Percentiles rank a stretch among this genome's conserved stretches.
These are phyloP conservation scores for Poicephalus meyeri DNA, from an alignment of 2,113 vertebrate genomes.

Conservation along the genomic window DNA sequence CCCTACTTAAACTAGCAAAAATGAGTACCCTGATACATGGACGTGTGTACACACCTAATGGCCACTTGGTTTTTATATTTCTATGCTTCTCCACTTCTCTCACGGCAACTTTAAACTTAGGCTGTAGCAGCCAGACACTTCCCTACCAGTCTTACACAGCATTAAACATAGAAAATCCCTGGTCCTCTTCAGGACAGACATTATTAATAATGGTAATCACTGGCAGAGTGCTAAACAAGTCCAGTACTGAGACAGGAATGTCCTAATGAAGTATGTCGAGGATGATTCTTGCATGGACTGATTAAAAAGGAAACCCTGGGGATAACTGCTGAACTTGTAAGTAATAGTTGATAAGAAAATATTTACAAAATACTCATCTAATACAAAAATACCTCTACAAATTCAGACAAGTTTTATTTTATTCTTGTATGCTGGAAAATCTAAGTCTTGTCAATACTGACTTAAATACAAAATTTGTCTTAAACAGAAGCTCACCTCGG, in stretches of 20 bases:
- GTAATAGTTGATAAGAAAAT: background rate
- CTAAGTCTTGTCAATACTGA: background rate
- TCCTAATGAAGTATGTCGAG: rapidly evolving
- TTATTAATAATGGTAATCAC: background rate
- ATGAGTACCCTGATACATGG: background rate
- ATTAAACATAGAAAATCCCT: background rate
- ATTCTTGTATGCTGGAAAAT: background rate
- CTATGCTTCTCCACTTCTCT: background rate
- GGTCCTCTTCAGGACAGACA: background rate
- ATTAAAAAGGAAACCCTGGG: background rate
- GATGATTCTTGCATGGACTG: background rate
- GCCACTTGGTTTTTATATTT: background rate
- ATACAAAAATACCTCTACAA: background rate
- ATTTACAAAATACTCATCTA: background rate
- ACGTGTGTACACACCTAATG: background rate
- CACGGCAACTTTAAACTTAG: background rate
- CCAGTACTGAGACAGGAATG: background rate
- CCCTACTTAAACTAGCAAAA: background rate
- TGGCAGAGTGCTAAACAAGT: background rate
- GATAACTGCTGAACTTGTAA: background rate
- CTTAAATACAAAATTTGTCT: background rate
- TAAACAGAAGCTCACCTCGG: background rate
- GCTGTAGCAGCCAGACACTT: background rate
- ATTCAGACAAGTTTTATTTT: background rate
- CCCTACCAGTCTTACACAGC: background rate